Base-by-base conservation (phyloP, 2,888 invertebrate genomes). In the Drosophila fulvimacula region DNA sequence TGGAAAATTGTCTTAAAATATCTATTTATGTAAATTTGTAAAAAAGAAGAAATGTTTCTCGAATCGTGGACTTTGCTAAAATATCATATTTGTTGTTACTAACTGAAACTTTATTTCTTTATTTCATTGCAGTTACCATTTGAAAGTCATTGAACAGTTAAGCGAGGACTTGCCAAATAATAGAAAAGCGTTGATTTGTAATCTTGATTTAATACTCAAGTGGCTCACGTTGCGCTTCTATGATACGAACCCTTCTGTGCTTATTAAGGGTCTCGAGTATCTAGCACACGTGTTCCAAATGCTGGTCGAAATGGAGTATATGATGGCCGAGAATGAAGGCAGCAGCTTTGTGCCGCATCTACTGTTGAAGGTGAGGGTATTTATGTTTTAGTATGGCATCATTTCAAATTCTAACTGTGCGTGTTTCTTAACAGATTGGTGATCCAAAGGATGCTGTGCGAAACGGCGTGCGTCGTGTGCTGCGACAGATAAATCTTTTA, bases 161-260 rank as follows among this genome's bases (percentile, higher is more conserved):
- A 95, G 95, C 56, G 97, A 97, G 93, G 97, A 98, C 92, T 92
- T 98, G 56, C 94, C 95, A 5, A 95, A 94, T n/a, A 96, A 97
- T 85, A 95, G 95, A 42, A 94, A 95, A 82, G 96, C 97, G 0
- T 94, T 98, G 44, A 95, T 97, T 78, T 95, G 96, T 21, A 99
- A 99, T 93, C 94, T 98, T 71, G 99, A 99, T 93, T 93, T 99
- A 71, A 96, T 99, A 61, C 94, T 99, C 49, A 98, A 98, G 92
- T 99, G 99, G 99, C 92, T 98, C 82, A 98, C 99, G 0, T 93
- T 99, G 51, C 94, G 99, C 69, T 99, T 99, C 93, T 99, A 98
- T 90, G 99, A 99, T 93, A 99, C 99, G 27, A 99, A 99, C 93
- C 99, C 99, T 11, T 98, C 98, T 17, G 99, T 99, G 39, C 94